Base-by-base conservation (phyloP, 2,888 invertebrate genomes). In the Digitonthophagus gazella region DNA sequence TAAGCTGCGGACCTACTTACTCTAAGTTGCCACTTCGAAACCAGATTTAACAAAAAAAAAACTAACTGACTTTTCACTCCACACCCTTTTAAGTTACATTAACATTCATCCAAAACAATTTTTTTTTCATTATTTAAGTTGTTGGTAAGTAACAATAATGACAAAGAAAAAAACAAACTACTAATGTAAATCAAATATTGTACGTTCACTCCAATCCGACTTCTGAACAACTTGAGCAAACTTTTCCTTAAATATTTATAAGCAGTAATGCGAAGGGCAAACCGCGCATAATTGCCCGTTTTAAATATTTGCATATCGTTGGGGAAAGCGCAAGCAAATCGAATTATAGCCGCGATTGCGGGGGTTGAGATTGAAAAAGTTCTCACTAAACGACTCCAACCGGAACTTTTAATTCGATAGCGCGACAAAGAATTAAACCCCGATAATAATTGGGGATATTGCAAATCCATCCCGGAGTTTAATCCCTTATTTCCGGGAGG, bases 211-310 rank as follows among this genome's bases (percentile, higher is more conserved):
- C n/a, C n/a, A n/a, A n/a, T n/a, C n/a, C n/a, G n/a, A n/a, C n/a
- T n/a, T n/a, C n/a, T n/a, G n/a, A 44, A 44, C 28, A 44, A 44
- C 28, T 1, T 44, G 1, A 1, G 2, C 28, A 44, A 44, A 44
- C 28, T 44, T 44, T 44, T 5, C 28, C 6, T 44, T 69, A 69
- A 69, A 67, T 69, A 69, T 69, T 69, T 69, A 67, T 69, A 67
- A 69, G 69, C 58, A 67, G 69, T 66, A 67, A 69, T 69, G 57
- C 69, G 65, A 65, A 69, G 54, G 65, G 66, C 65, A 69, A 69
- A 67, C 67, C 64, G 64, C 55, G 67, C 67, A 69, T 69, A 69
- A 69, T 69, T 67, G 65, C 69, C 55, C 55, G 55, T 44, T 58
- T 18, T 58, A 64, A 67, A 67, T 67, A 69, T 69, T 69, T 69